Base-by-base conservation (phyloP, 2,888 invertebrate species). In the Pseudococcus longispinus region DNA sequence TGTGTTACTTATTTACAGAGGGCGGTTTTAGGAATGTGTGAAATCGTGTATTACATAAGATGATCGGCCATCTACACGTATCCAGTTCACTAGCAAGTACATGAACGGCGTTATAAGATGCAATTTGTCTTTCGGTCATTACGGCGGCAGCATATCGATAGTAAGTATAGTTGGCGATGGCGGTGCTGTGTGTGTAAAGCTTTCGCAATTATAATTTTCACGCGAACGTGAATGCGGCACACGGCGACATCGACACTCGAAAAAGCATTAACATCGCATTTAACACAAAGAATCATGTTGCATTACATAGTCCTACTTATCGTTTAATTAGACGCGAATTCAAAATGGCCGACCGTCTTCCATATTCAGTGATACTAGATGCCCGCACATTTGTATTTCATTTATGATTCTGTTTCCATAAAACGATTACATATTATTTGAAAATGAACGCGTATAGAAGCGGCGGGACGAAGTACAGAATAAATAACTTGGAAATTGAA, bases 401-500 rank as follows among this genome's bases (percentile, higher is more conserved):
- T 80, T 86, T 74, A 85, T 80, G 86, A 86, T 77, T 86, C 80
- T 44, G 80, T 86, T 46, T 86, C 51, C 51, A 85, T 74, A 65
- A 55, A 84, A 84, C 84, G 84, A 84, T 84, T 84, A 84, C 84
- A 84, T 84, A 84, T 84, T 84, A 84, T 84, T 84, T 84, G 65
- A 84, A 65, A 84, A 84, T 26, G 37, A 84, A 84, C 55, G 83
- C 83, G 83, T 46, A 83, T 13, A 2, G 46, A 23, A 18, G 83
- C 20, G 11, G 42, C 11, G 84, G 18, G 83, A 51, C n/a, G 46
- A 18, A 46, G 42, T 83, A 26, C 23, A 29, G 74, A 86, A 80
- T 51, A 80, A 86, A 86, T 80, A 86, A 86, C 46, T 86, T 86
- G 77, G 80, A 86, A 86, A 86, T 86, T 86, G 80, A 86, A 86